Evolutionary conservation across 2,113 vertebrate species (phyloP), one percentile per base, ranked within the genome.

Genomic region (Eretmochelys imbricata): DNA sequence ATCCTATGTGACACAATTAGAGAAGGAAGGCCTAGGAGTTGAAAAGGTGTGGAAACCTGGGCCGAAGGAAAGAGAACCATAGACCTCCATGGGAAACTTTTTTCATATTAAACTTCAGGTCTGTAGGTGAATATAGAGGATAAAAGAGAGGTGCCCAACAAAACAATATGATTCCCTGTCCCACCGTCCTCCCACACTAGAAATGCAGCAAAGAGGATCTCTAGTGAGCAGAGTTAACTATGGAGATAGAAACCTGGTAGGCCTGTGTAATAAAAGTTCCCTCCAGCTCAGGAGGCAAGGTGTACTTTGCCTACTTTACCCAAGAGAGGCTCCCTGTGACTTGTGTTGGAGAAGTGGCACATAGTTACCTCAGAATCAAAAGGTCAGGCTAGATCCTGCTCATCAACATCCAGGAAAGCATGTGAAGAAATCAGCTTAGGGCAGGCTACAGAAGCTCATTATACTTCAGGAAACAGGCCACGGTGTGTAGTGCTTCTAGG

Each of bases 391-490:
- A 78, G n/a, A 87, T 42, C n/a, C 80, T 11, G n/a, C 38, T 75
- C 17, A 69, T n/a, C 25, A 76, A 35, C 82, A 86, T 9, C 7
- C 3, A 80, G 51, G n/a, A 84, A 84, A 78, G 8, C 57, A 59
- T 29, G 24, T 59, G 38, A 51, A 51, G 9, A 69, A 50, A 17
- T 50, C 38, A 85, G 75, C 5, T n/a, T n/a, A n/a, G 0, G 0
- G 8, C 14, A 82, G 49, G 1, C n/a, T 84, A 20, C 79, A 5
- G 49, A 85, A 65, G 2, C 16, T 81, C 9, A 1, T 29, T 78
- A 17, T 57, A 69, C 48, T 75, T 75, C 25, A 54, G 82, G 8
- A 25, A 84, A 62, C 55, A n/a, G 29, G 53, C 6, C 8, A 80
- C 48, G 89, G 48, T 42, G 3, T 53, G 2, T 14, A 22, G 13